phyloP scores from a whole-genome alignment of 1,140 invertebrate species.

The Aphelinus certus region DNA sequence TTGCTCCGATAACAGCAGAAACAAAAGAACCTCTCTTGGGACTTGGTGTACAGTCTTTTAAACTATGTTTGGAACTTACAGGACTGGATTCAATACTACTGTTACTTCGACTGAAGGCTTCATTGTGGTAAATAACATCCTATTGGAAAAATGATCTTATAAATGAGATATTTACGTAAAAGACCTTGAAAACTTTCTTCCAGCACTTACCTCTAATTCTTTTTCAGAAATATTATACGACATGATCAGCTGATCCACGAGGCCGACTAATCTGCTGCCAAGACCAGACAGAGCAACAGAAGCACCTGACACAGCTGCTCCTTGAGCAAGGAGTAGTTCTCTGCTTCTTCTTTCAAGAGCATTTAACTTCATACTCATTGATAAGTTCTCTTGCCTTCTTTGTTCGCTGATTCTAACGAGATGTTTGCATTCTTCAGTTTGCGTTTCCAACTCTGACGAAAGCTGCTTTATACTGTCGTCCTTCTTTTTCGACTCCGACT shows the following conservation, averaged over 20 bases:
- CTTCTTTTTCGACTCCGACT: slow-evolving; percentile 69
- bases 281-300: slow-evolving; percentile 77
- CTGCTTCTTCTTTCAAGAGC: slow-evolving; percentile 72
- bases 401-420: slow-evolving; percentile 82
- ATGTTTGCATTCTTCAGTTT: slow-evolving; percentile 81
- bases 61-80: slow-evolving; percentile 65
- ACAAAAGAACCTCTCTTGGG: slow-evolving; percentile 74
- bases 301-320: slow-evolving; percentile 75
- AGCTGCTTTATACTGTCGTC: slow-evolving; percentile 65
- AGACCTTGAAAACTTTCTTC: no score
- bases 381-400: slow-evolving; percentile 76
- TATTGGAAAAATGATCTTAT: slow-evolving; percentile 47
- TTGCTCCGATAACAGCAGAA: slow-evolving; percentile 74
- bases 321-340: slow-evolving; percentile 75
- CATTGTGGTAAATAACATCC: slow-evolving; percentile 80
- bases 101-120: slow-evolving; percentile 73
- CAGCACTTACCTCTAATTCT: slow-evolving; percentile 73
- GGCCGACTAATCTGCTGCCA: slow-evolving; percentile 73
- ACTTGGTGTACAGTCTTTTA: slow-evolving; percentile 67
- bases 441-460: slow-evolving; percentile 70
- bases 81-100: slow-evolving; percentile 70
- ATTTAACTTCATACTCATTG: slow-evolving; percentile 72
- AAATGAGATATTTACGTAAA: no score
- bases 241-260: slow-evolving; percentile 76
- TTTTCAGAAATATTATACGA: slow-evolving; percentile 80